phyloP scores from a whole-genome alignment of 2,113 vertebrate species.

The Saccopteryx leptura region DNA sequence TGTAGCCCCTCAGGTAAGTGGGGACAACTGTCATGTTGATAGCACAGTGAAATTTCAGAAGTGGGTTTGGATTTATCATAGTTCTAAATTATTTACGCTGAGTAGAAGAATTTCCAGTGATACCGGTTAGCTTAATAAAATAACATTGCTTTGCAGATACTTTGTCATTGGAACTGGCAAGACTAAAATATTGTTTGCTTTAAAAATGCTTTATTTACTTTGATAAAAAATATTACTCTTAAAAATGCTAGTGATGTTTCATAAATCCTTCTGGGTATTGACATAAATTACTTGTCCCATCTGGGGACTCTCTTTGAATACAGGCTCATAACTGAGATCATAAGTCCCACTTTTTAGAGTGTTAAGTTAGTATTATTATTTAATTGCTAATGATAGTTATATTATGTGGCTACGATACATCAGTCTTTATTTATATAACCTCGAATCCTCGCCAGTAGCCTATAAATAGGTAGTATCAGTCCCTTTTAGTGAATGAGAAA shows the following conservation, averaged over 20 bases:
- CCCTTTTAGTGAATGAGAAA: slow-evolving; percentile 48
- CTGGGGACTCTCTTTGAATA: slow-evolving; percentile 44
- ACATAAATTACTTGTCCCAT: slow-evolving; percentile 60
- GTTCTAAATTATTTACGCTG: slow-evolving; percentile 35
- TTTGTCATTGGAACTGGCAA: slow-evolving; percentile 41
- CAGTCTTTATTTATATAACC: slow-evolving; percentile 55
- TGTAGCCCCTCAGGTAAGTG: not conserved
- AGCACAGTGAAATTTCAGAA: not conserved
- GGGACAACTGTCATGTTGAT: slow-evolving; percentile 1
- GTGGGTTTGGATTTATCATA: slow-evolving; percentile 7
- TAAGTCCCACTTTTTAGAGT: slow-evolving; percentile 43
- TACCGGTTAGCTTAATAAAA: slow-evolving; percentile 60
- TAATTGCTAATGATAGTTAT: slow-evolving; percentile 59
- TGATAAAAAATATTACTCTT: slow-evolving; percentile 61
- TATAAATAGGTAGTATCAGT: slow-evolving; percentile 20
- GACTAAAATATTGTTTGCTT: slow-evolving; percentile 53
- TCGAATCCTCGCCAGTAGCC: not conserved
- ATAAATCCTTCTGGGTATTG: slow-evolving; percentile 58
- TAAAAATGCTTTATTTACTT: slow-evolving; percentile 66
- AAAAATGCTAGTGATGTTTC: slow-evolving; percentile 64
- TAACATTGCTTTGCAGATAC: slow-evolving; percentile 49
- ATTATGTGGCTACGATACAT: slow-evolving; percentile 3
- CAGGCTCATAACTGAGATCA: slow-evolving; percentile 52
- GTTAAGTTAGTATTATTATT: slow-evolving; percentile 53
- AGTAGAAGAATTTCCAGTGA: slow-evolving; percentile 49